Conservation (phyloP, 2,888 invertebrate species). For the Danaus chrysippus region DNA sequence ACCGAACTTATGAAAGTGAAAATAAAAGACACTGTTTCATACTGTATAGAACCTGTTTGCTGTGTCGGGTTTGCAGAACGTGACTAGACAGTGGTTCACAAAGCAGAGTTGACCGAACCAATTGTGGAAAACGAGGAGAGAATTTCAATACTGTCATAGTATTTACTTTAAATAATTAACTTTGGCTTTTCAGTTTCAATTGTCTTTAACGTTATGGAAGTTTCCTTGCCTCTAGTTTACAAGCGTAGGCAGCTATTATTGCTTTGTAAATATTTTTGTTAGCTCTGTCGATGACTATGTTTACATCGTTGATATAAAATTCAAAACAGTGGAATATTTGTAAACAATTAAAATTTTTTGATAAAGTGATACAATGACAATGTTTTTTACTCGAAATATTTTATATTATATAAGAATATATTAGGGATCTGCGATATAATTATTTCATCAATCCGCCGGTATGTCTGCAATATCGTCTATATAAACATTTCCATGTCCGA, state of each 20-base stretch:
- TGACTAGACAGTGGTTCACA: constrained; percentile 67
- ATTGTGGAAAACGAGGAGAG: constrained; percentile 33
- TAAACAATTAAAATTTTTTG: too few species aligned
- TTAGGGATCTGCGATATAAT: too few species aligned
- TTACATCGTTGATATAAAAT: too few species aligned
- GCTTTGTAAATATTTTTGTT: too few species aligned
- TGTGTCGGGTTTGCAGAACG: constrained; percentile 71
- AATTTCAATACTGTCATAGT: constrained; percentile 10
- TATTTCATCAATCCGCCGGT: neutral
- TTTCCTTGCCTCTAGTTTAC: constrained; percentile 1
- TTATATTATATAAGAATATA: too few species aligned
- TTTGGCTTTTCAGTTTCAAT: neutral
- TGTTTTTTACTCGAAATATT: too few species aligned
- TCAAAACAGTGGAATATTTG: too few species aligned
- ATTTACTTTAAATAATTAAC: constrained; percentile 9
- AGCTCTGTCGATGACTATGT: too few species aligned
- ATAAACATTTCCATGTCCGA: constrained; percentile 21
- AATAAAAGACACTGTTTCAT: constrained; percentile 59
- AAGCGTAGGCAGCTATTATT: too few species aligned
- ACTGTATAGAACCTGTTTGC: constrained; percentile 66
- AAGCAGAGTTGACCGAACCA: constrained; percentile 56
- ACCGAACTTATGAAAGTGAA: constrained; percentile 55
- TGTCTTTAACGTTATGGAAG: constrained; percentile 4
- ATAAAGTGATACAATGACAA: too few species aligned
- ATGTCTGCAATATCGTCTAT: constrained; percentile 14